Evolutionary conservation across 2,797 vertebrate genomes (phyloP).

Genomic region (Hippocampus kuda): DNA sequence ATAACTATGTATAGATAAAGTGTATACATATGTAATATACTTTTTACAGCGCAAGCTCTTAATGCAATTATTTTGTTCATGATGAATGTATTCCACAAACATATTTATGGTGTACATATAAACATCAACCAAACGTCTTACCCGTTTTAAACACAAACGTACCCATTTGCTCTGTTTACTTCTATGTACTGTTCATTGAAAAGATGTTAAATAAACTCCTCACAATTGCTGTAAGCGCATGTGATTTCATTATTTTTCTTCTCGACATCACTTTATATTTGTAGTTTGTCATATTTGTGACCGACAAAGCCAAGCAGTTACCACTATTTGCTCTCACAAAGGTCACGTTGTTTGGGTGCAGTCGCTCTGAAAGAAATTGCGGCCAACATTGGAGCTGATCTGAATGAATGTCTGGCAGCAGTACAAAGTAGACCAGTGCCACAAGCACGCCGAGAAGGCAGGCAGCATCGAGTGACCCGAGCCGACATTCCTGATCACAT

Average conservation of each 20-base stretch:
- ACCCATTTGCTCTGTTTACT: constrained; percentile 11
- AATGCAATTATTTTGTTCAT: constrained; percentile 9
- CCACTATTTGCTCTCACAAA: constrained; percentile 20
- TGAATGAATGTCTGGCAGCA: constrained; percentile 42
- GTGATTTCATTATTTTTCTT: constrained; percentile 5
- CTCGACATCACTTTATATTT: background rate
- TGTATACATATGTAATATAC: background rate
- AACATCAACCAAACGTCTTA: constrained; percentile 38
- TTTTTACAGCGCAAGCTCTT: background rate
- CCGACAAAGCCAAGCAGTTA: constrained; percentile 1
- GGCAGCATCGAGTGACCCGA: constrained; percentile 33
- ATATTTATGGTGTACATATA: constrained; percentile 51
- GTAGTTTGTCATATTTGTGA: background rate
- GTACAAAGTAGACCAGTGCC: constrained; percentile 43
- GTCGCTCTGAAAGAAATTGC: constrained; percentile 37
- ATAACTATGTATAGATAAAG: background rate
- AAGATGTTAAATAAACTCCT: constrained; percentile 39
- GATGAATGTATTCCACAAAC: constrained; percentile 14
- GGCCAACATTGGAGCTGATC: constrained; percentile 39
- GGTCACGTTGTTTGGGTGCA: constrained; percentile 35
- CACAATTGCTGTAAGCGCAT: constrained; percentile 4
- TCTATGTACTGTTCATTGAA: constrained; percentile 23
- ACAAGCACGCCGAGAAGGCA: constrained; percentile 22
- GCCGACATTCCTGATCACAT: background rate
- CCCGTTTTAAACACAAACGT: constrained; percentile 6